Evolutionary conservation across 2,888 invertebrate genomes (phyloP), one percentile per base, ranked within the genome.

Genomic region (Fabriciana adippe): DNA sequence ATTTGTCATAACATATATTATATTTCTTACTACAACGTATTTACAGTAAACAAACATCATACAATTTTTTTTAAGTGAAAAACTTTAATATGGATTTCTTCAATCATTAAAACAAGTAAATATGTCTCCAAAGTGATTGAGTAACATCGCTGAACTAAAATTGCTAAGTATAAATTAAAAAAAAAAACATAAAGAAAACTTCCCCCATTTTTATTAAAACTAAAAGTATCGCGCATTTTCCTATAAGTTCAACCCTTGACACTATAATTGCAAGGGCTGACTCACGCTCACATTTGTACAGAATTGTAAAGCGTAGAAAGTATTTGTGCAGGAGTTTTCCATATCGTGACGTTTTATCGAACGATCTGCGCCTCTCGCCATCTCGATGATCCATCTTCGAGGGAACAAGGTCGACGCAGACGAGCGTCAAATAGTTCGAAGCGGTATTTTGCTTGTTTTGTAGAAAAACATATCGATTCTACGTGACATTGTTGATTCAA

Each of bases 351-450:
- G 80, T 80, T 83, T 85, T 88, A 89, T 89, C 88, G 87, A 84
- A 79, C 80, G 81, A 81, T 83, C 82, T 79, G 76, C 79, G 75
- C 82, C 84, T 86, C 85, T 87, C 83, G 80, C 76, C 80, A 85
- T 79, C 81, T 82, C 86, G 82, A 88, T 88, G 90, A 91, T 91
- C 90, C 89, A 88, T 90, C 90, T 90, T 89, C 75, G 78, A 84
- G 85, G 84, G 82, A 79, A 77, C 74, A 61, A 57, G 70, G 72
- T 48, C 2, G 3, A 26, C 1, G 65, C 73, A 86, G 69, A 88
- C 86, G 82, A 50, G 85, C 86, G 74, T 56, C 64, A 59, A 0
- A 55, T 72, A 16, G 18, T 35, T 16, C 11, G 16, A 13, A 18
- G 18, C 16, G 16, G 3, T 54, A 21, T 54, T n/a, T 50, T 2